Evolutionary conservation across 53 echinoderm and acorn worm genomes (phyloP), one percentile per base, ranked within the genome.

Genomic region (Temnopleurus reevesii): DNA sequence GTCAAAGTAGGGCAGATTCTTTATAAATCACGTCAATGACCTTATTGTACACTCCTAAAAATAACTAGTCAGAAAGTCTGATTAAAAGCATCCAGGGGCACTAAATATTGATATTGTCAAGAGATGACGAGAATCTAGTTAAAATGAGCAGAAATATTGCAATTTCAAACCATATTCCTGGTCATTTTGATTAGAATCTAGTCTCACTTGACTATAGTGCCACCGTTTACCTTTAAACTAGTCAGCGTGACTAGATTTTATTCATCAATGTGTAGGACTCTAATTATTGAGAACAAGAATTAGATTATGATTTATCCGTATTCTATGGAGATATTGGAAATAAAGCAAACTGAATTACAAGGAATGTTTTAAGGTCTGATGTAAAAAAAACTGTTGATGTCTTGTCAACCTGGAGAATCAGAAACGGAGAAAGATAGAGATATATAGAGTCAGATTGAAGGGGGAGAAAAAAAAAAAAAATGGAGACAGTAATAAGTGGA

Each of bases 301-400:
- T 38, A 23, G 28, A 71, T 8, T 26, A 34, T 9, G 18, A 38
- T 38, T 8, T n/a, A 43, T 8, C 36, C 35, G n/a, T 38, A 41
- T 19, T 19, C 18, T 27, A 19, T 17, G 18, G 41, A 4, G 71
- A 41, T 43, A 71, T 43, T 36, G 36, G 38, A 41, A 41, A 71
- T 8, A 41, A 21, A 71, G 19, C 41, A n/a, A 71, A 71, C 71
- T 2, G 21, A 71, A 36, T 38, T 15, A 23, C 41, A 36, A 71
- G 71, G 71, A 71, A 71, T 71, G 71, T 71, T 7, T 71, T 71
- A 38, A 71, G 71, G 36, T 71, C 41, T 71, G 71, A 19, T 71
- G 38, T 71, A 71, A 71, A 71, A 71, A 71, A 21, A 41, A n/a
- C n/a, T 71, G 43, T 71, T 23, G 38, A 43, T 41, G 71, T 1